These are phyloP conservation scores for Pachymerium ferrugineum DNA, from an alignment of 2,888 invertebrate genomes.

Conservation along the genomic window DNA sequence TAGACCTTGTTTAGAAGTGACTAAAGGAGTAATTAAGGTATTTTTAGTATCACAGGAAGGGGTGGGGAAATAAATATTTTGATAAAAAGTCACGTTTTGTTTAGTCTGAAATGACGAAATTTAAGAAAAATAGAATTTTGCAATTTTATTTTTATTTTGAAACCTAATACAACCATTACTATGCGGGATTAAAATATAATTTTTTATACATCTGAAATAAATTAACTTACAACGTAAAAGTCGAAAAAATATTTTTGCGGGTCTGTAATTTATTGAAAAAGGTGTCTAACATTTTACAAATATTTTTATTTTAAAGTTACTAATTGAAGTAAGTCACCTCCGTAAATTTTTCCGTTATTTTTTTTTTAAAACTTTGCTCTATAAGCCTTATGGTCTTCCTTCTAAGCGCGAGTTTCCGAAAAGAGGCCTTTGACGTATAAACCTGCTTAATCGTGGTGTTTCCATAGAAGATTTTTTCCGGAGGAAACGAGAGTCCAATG, in stretches of 20 bases:
- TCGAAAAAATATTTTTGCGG: neutral
- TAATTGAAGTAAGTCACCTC: no score
- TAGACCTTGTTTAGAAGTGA: no score
- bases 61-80: neutral
- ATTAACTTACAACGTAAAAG: neutral
- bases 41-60: no score
- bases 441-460: neutral
- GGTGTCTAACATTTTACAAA: no score
- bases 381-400: conserved; percentile 14
- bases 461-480: neutral
- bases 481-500: neutral
- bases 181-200: neutral
- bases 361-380: no score
- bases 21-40: no score
- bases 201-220: neutral
- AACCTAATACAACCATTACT: neutral
- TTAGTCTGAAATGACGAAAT: neutral
- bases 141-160: neutral
- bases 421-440: neutral
- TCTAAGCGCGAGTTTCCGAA: neutral
- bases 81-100: neutral
- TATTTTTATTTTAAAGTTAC: neutral
- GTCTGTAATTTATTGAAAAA: no score
- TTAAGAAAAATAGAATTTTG: neutral
- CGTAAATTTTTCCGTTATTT: no score